A percentile compares a stretch with the other conserved stretches of the same genome.
Conservation (phyloP, 1,140 invertebrate species). For the Zaprionus capensis region DNA sequence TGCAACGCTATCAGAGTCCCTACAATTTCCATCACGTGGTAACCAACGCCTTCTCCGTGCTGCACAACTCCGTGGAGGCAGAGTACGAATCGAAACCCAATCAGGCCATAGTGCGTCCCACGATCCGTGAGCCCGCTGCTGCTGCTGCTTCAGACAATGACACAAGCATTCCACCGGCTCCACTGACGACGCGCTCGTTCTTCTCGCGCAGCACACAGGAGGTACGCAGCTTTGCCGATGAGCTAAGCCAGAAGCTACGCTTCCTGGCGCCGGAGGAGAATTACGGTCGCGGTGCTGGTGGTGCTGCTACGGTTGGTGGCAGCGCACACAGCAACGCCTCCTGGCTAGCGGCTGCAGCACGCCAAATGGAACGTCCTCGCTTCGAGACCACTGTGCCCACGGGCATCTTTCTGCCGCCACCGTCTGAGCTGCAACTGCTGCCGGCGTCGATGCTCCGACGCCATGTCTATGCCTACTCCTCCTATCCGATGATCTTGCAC, state of each 20-base stretch:
- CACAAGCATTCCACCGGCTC: slow-evolving; percentile 21
- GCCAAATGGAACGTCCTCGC: slow-evolving; percentile 84
- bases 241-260: slow-evolving; percentile 75
- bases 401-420: slow-evolving; percentile 91
- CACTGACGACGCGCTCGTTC: slow-evolving; percentile 50
- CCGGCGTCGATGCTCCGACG: slow-evolving; percentile 70
- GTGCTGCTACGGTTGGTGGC: neutral
- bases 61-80: slow-evolving; percentile 63
- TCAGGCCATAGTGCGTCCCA: slow-evolving; percentile 85
- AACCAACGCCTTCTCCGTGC: slow-evolving; percentile 69
- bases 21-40: slow-evolving; percentile 73
- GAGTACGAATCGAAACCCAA: slow-evolving; percentile 83
- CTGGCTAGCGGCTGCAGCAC: slow-evolving; percentile 31
- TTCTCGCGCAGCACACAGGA: slow-evolving; percentile 72
- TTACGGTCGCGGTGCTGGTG: slow-evolving; percentile 34
- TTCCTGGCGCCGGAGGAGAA: slow-evolving; percentile 75
- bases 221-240: slow-evolving; percentile 74
- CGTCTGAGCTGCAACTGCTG: slow-evolving; percentile 88
- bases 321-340: neutral
- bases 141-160: slow-evolving; percentile 14
- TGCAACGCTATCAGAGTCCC: slow-evolving; percentile 65
- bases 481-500: slow-evolving; percentile 76
- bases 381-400: slow-evolving; percentile 92
- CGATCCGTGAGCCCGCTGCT: slow-evolving; percentile 66
- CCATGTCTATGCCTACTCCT: slow-evolving; percentile 81